These are phyloP conservation scores for Palloptera scutellata DNA, from an alignment of 2,888 invertebrate species.

Conservation along the genomic window DNA sequence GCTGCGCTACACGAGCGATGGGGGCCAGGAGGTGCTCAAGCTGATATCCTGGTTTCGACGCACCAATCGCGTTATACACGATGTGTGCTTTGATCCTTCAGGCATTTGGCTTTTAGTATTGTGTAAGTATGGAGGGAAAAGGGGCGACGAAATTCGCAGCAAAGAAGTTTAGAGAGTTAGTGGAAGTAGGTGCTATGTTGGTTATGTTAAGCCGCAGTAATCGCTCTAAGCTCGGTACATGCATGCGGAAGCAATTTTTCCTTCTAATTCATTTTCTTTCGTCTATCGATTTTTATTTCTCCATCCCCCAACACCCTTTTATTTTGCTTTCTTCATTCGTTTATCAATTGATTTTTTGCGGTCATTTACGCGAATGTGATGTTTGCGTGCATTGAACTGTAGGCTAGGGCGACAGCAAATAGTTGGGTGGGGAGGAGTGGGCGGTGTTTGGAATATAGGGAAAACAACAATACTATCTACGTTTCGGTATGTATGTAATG, in stretches of 20 bases:
- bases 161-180: not conserved
- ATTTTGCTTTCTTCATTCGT: constrained; percentile 17
- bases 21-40: constrained; percentile 59
- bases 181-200: not conserved
- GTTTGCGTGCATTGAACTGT: constrained; percentile 23
- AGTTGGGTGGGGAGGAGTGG: constrained; percentile 11
- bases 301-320: not conserved
- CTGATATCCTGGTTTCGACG: constrained; percentile 62
- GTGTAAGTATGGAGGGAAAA: constrained; percentile 53
- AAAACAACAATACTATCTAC: too few species aligned
- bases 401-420: constrained; percentile 10
- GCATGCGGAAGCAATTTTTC: not conserved
- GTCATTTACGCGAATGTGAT: constrained; percentile 9
- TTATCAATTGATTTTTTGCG: constrained; percentile 33
- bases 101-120: constrained; percentile 68
- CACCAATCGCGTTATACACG: constrained; percentile 67
- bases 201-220: not conserved
- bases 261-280: constrained; percentile 1
- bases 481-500: too few species aligned
- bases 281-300: constrained; percentile 7
- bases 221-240: not conserved
- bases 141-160: not conserved
- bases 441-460: not conserved
- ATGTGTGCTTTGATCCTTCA: constrained; percentile 84
- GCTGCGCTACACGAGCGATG: constrained; percentile 57